Percentiles rank a stretch among this genome's conserved stretches.
Evolutionary conservation across 2,797 vertebrate species (phyloP).

Genomic region (Anisognathus igniventris): DNA sequence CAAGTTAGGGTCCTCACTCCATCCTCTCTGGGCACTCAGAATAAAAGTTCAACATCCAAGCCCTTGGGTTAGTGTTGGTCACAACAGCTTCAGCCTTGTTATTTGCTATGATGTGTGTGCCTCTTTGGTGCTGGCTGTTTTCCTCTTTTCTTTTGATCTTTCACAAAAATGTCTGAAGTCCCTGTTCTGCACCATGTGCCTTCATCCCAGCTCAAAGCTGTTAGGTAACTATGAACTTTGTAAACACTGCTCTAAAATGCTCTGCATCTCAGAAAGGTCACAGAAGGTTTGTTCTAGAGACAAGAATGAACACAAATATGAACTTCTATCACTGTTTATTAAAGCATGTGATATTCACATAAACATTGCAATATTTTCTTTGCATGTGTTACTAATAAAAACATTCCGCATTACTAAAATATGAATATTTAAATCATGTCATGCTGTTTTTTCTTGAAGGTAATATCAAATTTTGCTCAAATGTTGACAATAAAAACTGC

Average conservation of each 20-base stretch:
- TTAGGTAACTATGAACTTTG: background rate
- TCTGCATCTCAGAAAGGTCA: constrained; percentile 15
- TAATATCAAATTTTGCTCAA: background rate
- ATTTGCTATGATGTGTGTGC: background rate
- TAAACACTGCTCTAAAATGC: background rate
- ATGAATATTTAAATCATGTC: constrained; percentile 18
- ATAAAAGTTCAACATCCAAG: background rate
- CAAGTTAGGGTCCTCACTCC: constrained; percentile 46
- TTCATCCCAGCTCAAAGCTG: background rate
- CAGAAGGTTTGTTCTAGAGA: constrained; percentile 2
- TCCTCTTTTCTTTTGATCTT: constrained; percentile 12
- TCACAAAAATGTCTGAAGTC: background rate
- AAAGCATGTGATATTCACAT: background rate
- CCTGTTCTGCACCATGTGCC: background rate
- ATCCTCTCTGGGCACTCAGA: constrained; percentile 35
- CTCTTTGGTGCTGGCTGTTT: constrained; percentile 11
- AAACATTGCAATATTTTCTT: constrained; percentile 27
- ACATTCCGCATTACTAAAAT: background rate
- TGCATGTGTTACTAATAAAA: constrained; percentile 55
- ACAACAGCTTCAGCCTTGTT: background rate
- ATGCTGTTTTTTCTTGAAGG: background rate
- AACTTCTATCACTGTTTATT: constrained; percentile 22
- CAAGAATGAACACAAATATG: constrained; percentile 11
- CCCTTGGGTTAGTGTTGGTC: background rate
- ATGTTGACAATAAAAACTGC: background rate